phyloP scores from a whole-genome alignment of 30 jellyfish, hydroid and myxozoan species.

The Phacellophora camtschatica region DNA sequence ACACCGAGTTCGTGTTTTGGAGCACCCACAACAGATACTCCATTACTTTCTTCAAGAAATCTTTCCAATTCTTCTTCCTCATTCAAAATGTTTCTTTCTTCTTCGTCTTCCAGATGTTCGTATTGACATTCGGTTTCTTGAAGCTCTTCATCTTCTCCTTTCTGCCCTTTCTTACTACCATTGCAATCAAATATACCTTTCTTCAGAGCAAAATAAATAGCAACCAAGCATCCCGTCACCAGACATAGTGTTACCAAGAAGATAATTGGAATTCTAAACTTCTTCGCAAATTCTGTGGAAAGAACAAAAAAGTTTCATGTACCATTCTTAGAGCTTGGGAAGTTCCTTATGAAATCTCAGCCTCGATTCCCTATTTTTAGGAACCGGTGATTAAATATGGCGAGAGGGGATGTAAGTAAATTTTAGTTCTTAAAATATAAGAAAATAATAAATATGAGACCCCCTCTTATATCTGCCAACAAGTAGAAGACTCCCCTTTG shows the following conservation, averaged over 20 bases:
- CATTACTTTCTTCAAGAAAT: not conserved
- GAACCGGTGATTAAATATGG: too few relatives aligned
- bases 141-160: slow-evolving; percentile 70
- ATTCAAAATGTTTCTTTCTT: not conserved
- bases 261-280: slow-evolving; percentile 68
- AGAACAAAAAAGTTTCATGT: not conserved
- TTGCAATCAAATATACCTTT: slow-evolving; percentile 72
- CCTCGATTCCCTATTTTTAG: too few relatives aligned
- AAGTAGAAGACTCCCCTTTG: too few relatives aligned
- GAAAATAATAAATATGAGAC: too few relatives aligned
- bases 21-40: not conserved
- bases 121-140: not conserved
- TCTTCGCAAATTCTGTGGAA: slow-evolving; percentile 44
- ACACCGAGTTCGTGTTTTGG: not conserved
- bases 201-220: slow-evolving; percentile 55
- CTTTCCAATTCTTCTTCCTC: not conserved
- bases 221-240: slow-evolving; percentile 44
- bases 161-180: slow-evolving; percentile 47
- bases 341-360: too few relatives aligned
- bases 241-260: slow-evolving; percentile 55
- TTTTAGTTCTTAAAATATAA: too few relatives aligned
- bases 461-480: too few relatives aligned
- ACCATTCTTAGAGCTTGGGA: too few relatives aligned
- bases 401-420: too few relatives aligned
- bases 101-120: not conserved